Base-by-base conservation (phyloP, 2,113 vertebrate species). In the Trinectes maculatus region DNA sequence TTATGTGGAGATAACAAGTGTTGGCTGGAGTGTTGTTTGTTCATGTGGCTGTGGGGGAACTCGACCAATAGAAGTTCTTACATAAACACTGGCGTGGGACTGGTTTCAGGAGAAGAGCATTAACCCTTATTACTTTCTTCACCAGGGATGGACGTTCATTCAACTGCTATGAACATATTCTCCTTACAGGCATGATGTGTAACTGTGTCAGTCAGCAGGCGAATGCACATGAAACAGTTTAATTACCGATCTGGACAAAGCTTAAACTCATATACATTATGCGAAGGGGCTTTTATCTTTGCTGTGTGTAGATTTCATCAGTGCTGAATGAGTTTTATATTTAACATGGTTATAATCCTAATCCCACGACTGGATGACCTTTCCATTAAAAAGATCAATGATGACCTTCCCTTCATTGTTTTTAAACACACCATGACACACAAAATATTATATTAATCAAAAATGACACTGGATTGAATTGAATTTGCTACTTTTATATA, bases 341-440 rank as follows among this genome's bases (percentile, higher is more conserved):
- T 71, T 66, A 51, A 43, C 43, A 71, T 72, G 61, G 52, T 67
- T 79, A 13, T 86, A 88, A 90, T 87, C 84, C 77, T 86, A 82
- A 82, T 86, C 79, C 58, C 24, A 31, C 31, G 49, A 67, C 61
- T 76, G 43, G 33, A 71, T 58, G 19, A 47, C 42, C 18, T 73
- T 29, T 60, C 48, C 33, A 48, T 58, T 72, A 60, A 79, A 67
- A 72, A 61, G 33, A 49, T 34, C 13, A 34, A 51, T 39, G 25
- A 48, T 18, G 31, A 51, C 33, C 43, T 37, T 47, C 63, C 71
- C 34, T 49, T 51, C 3, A 24, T 43, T 52, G 44, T 40, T 40
- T n/a, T n/a, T n/a, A n/a, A n/a, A n/a, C n/a, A n/a, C n/a, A n/a
- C n/a, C n/a, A n/a, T 0, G 1, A 65, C 64, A 28, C 9, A 51